Base-by-base conservation (phyloP, 2,797 vertebrate genomes). In the Coregonus ussuriensis region DNA sequence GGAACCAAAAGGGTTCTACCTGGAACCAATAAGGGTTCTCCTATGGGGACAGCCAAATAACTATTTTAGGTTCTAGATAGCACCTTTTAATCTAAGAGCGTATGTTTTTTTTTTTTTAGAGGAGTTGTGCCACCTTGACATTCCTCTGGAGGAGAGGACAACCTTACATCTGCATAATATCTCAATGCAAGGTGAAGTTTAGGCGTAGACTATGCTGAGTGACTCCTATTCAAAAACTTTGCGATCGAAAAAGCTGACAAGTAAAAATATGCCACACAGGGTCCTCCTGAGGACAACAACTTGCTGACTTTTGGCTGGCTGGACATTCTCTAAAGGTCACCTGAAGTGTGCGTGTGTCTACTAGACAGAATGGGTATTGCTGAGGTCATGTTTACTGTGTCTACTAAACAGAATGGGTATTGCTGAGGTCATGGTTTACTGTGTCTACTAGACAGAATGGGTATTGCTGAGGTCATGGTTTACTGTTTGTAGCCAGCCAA, bases 301-400 rank as follows among this genome's bases (percentile, higher is more conserved):
- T 67, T 88, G 88, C 90, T 91, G 91, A 91, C 92, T 91, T 91
- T 77, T 82, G 80, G 80, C 86, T n/a, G 85, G 83, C 89, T 80
- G 76, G 87, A 72, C 13, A 29, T 71, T 4, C 18, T 75, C 51
- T 53, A 72, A 91, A 93, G 92, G 91, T 92, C 89, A 88, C 56
- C 0, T 76, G 59, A 6, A 54, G 53, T 59, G 15, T 53, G 51
- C 25, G 69, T 47, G 41, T 47, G 41, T 47, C 41, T 47, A 9
- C 41, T 2, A 47, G 41, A 47, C 41, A 47, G 41, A 47, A 47
- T 47, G 41, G 41, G 41, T 47, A 47, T 47, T 47, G 41, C 41
- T 2, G 41, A 47, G 41, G 41, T 47, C 9, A 47, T 47, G 37
- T 41, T 41, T 41, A 7, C 37, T 47, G 41, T 47, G 41, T 47